These are phyloP conservation scores for Geopemphigus sp. DNA, from an alignment of 1,140 invertebrate genomes.

Conservation along the genomic window DNA sequence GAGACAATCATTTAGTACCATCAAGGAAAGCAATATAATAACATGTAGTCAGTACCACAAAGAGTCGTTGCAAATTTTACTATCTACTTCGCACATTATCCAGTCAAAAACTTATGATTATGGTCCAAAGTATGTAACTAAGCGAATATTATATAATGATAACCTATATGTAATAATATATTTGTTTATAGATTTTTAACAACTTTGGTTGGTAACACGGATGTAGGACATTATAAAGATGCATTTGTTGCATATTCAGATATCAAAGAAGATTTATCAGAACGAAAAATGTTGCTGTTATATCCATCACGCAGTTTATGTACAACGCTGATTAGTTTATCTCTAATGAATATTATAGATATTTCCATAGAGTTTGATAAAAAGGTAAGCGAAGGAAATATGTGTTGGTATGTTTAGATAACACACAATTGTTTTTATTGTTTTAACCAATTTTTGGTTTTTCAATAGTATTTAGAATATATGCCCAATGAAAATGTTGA, in stretches of 20 bases:
- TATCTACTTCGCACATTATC: conserved; percentile 29
- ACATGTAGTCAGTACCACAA: conserved; percentile 42
- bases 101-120: conserved; percentile 46
- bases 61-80: conserved; percentile 22
- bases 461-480: conserved; percentile 36
- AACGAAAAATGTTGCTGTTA: not conserved
- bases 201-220: conserved; percentile 1
- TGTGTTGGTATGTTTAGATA: no score
- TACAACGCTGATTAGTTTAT: conserved; percentile 17
- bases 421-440: no score
- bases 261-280: conserved; percentile 23
- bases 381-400: not conserved
- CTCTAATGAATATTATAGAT: not conserved
- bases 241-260: conserved; percentile 2
- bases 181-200: not conserved
- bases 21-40: conserved; percentile 16
- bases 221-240: not conserved
- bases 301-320: not conserved
- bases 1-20: not conserved
- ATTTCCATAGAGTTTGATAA: conserved; percentile 39
- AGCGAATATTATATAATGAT: no score
- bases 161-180: no score
- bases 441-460: not conserved
- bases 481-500: conserved; percentile 33
- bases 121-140: conserved; percentile 21